A percentile compares a stretch with the other conserved stretches of the same genome.
These are phyloP conservation scores for Laspeyria flexula DNA, from an alignment of 2,888 invertebrate genomes.

Conservation along the genomic window DNA sequence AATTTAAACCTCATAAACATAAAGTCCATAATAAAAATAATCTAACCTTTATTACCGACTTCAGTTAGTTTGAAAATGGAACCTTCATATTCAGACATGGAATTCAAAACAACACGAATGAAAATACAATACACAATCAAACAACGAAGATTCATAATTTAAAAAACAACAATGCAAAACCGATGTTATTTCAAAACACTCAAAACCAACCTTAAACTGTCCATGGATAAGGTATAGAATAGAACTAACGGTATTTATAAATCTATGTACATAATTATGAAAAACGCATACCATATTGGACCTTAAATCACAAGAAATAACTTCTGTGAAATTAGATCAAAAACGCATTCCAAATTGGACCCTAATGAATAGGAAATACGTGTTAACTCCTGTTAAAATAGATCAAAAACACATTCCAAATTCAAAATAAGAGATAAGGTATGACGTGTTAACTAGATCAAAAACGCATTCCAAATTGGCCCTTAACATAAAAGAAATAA, in stretches of 20 bases:
- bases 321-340: no score
- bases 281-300: no score
- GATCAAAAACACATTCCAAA: no score
- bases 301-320: no score
- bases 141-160: neutral
- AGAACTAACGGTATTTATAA: no score
- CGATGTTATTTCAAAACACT: no score
- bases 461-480: neutral
- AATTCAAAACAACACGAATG: slow-evolving; percentile 3
- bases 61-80: slow-evolving; percentile 20
- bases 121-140: neutral
- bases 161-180: no score
- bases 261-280: no score
- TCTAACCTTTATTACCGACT: slow-evolving; percentile 18
- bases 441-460: no score
- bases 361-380: slow-evolving; percentile 32
- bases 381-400: slow-evolving; percentile 92
- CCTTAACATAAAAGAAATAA: slow-evolving; percentile 3
- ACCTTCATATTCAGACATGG: slow-evolving; percentile 21
- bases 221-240: neutral
- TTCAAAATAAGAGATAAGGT: no score
- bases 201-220: neutral
- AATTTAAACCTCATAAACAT: slow-evolving; percentile 1
- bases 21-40: slow-evolving; percentile 6
- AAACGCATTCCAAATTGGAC: neutral